Evolutionary conservation across 92 coral and sea anemone genomes (phyloP).

Genomic region (Siderastrea siderea): DNA sequence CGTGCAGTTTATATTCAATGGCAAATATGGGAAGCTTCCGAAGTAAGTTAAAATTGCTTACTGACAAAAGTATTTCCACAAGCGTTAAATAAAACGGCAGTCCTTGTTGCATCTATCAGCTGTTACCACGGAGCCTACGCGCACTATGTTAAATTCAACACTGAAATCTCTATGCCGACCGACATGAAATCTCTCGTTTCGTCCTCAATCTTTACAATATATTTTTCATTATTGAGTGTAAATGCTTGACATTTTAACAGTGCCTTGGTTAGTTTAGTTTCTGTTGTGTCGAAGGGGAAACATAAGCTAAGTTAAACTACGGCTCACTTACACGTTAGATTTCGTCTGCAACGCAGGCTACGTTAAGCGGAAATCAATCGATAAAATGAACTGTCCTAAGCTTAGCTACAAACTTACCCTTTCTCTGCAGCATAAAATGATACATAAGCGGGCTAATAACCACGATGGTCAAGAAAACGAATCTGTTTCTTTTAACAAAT

Average conservation of each 20-base stretch:
- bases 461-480: constrained; percentile 69
- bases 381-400: background rate
- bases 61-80: too few relatives aligned
- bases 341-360: too few relatives aligned
- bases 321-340: too few relatives aligned
- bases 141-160: background rate
- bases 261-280: background rate
- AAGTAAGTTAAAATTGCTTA: too few relatives aligned
- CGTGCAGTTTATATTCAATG: too few relatives aligned
- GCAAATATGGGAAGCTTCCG: too few relatives aligned
- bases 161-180: background rate
- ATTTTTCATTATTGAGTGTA: background rate
- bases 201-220: background rate
- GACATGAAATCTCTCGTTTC: background rate
- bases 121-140: too few relatives aligned
- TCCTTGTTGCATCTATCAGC: too few relatives aligned
- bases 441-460: constrained; percentile 80
- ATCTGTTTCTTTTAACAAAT: constrained; percentile 85
- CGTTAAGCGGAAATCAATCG: background rate
- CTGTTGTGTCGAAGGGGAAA: background rate
- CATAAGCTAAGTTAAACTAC: too few relatives aligned
- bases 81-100: too few relatives aligned
- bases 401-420: constrained; percentile 47
- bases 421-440: constrained; percentile 74
- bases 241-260: background rate